phyloP scores from a whole-genome alignment of 2,113 vertebrate species.

The Riparia riparia region DNA sequence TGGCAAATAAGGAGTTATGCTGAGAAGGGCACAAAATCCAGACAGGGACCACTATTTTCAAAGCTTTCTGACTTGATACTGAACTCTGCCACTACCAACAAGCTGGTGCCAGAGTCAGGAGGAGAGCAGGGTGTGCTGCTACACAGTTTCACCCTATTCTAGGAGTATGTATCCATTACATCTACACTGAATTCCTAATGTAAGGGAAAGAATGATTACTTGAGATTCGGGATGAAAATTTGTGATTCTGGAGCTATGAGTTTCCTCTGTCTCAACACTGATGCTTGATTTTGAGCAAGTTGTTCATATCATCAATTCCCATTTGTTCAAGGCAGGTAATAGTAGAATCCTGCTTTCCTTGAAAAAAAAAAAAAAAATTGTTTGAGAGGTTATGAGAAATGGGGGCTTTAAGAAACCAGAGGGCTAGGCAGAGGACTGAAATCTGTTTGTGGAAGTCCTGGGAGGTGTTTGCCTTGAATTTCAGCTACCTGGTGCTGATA shows the following conservation, averaged over 20 bases:
- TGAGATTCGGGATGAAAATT: neutral
- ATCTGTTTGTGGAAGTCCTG: neutral
- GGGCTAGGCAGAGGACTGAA: neutral
- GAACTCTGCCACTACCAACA: neutral
- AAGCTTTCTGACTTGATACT: neutral
- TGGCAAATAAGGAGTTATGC: neutral
- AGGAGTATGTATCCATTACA: neutral
- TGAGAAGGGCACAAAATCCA: neutral
- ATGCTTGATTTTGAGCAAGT: neutral
- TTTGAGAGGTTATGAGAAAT: neutral
- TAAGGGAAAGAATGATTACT: neutral
- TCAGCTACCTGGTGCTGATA: neutral
- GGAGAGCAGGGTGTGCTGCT: neutral
- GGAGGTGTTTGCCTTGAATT: neutral
- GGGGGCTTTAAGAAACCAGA: neutral
- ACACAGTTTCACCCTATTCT: neutral
- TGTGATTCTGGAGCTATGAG: neutral
- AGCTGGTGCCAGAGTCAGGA: neutral
- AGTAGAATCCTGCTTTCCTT: neutral
- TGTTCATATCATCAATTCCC: neutral
- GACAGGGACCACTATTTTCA: neutral
- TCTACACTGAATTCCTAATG: neutral
- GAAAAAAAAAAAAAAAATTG: neutral
- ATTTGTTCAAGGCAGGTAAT: neutral
- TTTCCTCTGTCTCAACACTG: neutral